Conservation (phyloP, 2,113 vertebrate genomes). For the Dasyornis broadbenti region DNA sequence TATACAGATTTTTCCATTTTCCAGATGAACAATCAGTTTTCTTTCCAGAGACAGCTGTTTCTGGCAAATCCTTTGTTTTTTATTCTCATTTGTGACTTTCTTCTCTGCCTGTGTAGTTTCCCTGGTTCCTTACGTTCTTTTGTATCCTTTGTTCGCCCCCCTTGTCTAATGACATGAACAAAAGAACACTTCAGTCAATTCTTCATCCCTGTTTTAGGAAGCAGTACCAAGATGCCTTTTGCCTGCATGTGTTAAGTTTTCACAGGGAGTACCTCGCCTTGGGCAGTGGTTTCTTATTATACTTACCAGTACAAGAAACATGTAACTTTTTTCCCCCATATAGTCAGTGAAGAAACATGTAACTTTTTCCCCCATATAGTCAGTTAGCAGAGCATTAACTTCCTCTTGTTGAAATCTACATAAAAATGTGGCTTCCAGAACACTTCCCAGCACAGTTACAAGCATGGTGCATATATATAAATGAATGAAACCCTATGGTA, state of each 20-base stretch:
- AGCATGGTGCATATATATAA: neutral
- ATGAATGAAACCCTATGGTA: neutral
- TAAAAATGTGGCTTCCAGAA: neutral
- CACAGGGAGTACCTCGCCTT: neutral
- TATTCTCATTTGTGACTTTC: neutral
- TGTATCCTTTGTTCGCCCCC: neutral
- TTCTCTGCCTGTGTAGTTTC: neutral
- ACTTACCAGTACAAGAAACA: neutral
- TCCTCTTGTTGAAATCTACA: neutral
- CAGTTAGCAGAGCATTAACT: neutral
- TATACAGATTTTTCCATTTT: neutral
- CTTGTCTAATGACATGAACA: neutral
- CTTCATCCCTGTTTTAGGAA: neutral
- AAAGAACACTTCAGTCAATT: neutral
- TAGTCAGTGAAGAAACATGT: neutral
- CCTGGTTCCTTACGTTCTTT: neutral
- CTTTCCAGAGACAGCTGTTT: neutral
- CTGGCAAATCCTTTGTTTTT: neutral
- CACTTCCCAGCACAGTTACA: neutral
- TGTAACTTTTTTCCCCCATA: neutral
- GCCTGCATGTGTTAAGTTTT: neutral
- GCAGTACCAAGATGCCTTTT: neutral
- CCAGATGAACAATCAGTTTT: neutral
- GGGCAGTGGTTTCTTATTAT: neutral
- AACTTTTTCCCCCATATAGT: neutral